phyloP scores from a whole-genome alignment of 2,797 vertebrate species.

The Schizopygopsis pylzovi region DNA sequence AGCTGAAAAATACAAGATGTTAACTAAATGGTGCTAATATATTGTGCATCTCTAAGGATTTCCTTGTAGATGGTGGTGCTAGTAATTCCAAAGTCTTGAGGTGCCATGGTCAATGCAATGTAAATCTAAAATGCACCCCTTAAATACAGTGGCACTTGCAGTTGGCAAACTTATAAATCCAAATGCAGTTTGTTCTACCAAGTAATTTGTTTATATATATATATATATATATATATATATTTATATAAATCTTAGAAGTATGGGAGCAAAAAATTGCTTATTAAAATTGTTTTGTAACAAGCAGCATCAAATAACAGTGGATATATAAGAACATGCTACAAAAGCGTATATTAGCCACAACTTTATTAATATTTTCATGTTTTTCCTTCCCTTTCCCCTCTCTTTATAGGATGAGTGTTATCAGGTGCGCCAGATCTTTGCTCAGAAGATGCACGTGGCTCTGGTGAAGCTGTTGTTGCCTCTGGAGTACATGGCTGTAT shows the following conservation, averaged over 20 bases:
- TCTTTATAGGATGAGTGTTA: conserved; percentile 93
- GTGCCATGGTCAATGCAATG: neutral
- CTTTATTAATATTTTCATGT: neutral
- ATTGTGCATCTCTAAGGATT: neutral
- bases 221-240: no score
- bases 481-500: conserved; percentile 97
- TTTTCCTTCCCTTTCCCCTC: neutral
- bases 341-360: neutral
- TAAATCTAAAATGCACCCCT: neutral
- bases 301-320: neutral
- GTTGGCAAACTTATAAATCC: neutral
- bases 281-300: neutral
- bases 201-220: no score
- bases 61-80: neutral
- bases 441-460: conserved; percentile 97
- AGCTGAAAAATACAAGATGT: neutral
- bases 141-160: neutral
- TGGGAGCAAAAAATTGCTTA: neutral
- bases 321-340: neutral
- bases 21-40: neutral
- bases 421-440: conserved; percentile 98
- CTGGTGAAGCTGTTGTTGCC: conserved; percentile 94
- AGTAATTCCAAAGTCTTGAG: neutral
- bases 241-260: no score
- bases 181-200: no score